These are phyloP conservation scores for Psococerastis gibbosa DNA, from an alignment of 2,888 invertebrate species.

Conservation along the genomic window DNA sequence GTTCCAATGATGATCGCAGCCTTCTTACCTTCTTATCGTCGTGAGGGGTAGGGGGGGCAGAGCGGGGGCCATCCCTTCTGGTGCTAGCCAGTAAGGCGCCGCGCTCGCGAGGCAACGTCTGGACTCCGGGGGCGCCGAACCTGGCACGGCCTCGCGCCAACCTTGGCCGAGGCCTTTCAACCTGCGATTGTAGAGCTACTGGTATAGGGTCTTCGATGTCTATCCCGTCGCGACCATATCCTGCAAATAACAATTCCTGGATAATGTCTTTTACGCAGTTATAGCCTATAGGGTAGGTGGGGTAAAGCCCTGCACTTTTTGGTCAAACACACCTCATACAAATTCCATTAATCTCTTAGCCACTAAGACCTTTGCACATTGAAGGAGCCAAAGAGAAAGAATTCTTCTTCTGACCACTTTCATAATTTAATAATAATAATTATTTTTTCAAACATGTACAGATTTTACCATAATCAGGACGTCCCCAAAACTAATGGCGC, in stretches of 20 bases:
- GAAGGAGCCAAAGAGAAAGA: no score
- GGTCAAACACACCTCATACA: no score
- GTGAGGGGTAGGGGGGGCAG: conserved; percentile 6
- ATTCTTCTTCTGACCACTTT: background rate
- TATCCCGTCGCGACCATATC: background rate
- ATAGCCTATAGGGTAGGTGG: no score
- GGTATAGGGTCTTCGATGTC: background rate
- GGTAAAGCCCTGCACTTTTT: no score
- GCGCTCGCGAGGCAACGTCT: conserved; percentile 18
- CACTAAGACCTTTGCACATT: no score
- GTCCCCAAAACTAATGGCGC: no score
- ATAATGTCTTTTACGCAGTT: no score
- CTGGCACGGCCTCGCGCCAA: background rate
- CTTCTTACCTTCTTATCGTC: conserved; percentile 9
- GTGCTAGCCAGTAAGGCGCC: conserved; percentile 14
- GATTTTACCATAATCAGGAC: no score
- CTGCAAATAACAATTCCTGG: background rate
- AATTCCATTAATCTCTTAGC: no score
- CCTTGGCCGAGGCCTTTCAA: background rate
- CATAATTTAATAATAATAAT: background rate
- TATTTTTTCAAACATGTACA: background rate
- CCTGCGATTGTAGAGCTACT: no score
- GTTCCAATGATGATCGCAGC: no score
- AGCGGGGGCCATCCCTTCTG: conserved; percentile 6
- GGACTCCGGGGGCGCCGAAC: conserved; percentile 16